phyloP scores from a whole-genome alignment of 2,113 vertebrate genomes.

The Tupaia chinensis region DNA sequence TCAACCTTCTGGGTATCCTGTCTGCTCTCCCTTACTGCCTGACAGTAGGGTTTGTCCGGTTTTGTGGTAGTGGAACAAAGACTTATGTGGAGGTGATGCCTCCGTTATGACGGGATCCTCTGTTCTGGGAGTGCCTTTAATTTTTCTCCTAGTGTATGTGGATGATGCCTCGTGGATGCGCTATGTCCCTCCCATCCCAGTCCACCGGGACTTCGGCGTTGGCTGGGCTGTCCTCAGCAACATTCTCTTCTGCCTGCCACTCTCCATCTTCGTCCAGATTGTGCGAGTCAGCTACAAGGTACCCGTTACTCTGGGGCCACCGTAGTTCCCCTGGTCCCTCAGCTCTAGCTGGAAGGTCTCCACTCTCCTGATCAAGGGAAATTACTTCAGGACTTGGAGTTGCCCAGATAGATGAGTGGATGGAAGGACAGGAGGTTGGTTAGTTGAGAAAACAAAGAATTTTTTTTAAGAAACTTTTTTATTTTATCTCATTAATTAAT shows the following conservation, averaged over 20 bases:
- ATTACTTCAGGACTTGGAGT: background rate
- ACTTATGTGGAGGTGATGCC: background rate
- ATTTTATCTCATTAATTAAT: too few species aligned
- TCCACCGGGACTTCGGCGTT: slow-evolving; percentile 90
- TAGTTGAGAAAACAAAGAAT: background rate
- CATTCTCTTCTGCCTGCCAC: slow-evolving; percentile 94
- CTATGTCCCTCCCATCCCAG: slow-evolving; percentile 91
- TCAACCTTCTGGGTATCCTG: background rate
- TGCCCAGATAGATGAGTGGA: background rate
- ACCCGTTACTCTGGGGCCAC: background rate
- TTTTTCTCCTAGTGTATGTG: slow-evolving; percentile 88
- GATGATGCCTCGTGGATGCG: slow-evolving; percentile 93
- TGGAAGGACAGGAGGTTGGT: background rate
- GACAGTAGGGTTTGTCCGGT: background rate
- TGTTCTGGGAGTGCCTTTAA: background rate
- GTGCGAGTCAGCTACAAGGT: slow-evolving; percentile 97
- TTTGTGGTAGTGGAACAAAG: background rate
- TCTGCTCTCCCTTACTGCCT: background rate
- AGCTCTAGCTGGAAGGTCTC: too few species aligned
- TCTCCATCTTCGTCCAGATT: slow-evolving; percentile 95
- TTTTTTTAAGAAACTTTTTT: too few species aligned
- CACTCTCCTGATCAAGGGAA: background rate
- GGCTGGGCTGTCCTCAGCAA: slow-evolving; percentile 96
- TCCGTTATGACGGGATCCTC: fast-evolving
- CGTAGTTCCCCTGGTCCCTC: background rate